Percentiles rank a stretch among this genome's conserved stretches.
Evolutionary conservation across 2,113 vertebrate genomes (phyloP).

Genomic region (Siniperca knerii): DNA sequence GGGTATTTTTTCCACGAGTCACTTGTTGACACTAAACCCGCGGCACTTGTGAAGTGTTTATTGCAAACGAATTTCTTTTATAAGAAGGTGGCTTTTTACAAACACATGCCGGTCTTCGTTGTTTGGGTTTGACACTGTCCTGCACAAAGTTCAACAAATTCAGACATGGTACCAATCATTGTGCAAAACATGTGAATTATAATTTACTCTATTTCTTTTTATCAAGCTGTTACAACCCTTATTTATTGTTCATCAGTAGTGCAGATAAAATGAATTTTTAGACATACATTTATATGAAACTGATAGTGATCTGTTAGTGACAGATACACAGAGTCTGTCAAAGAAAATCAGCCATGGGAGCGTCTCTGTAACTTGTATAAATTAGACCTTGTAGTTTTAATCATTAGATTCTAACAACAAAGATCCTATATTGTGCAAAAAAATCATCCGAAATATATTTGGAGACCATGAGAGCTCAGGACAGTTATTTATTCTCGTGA

Average conservation of each 20-base stretch:
- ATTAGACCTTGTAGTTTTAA: neutral
- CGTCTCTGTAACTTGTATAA: neutral
- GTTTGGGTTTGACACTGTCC: constrained; percentile 51
- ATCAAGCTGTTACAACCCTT: neutral
- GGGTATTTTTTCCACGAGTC: constrained; percentile 39
- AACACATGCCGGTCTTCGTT: constrained; percentile 19
- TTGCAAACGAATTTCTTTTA: constrained; percentile 55
- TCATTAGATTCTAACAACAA: neutral
- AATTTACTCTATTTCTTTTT: neutral
- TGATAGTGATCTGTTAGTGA: neutral
- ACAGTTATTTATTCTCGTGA: neutral
- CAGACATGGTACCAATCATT: neutral
- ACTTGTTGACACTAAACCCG: constrained; percentile 72
- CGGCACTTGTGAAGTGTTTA: constrained; percentile 59
- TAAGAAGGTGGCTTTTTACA: neutral
- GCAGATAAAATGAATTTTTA: neutral
- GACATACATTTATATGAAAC: neutral
- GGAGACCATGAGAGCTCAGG: neutral
- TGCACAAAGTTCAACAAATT: constrained; percentile 24
- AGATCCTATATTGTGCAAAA: neutral
- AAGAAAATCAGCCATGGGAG: neutral
- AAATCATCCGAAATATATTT: neutral
- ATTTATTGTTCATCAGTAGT: neutral
- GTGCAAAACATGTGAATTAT: neutral
- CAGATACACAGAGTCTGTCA: neutral